Percentiles rank a stretch among this genome's conserved stretches.
Evolutionary conservation across 2,888 invertebrate genomes (phyloP).

Genomic region (Glomeris marginata): DNA sequence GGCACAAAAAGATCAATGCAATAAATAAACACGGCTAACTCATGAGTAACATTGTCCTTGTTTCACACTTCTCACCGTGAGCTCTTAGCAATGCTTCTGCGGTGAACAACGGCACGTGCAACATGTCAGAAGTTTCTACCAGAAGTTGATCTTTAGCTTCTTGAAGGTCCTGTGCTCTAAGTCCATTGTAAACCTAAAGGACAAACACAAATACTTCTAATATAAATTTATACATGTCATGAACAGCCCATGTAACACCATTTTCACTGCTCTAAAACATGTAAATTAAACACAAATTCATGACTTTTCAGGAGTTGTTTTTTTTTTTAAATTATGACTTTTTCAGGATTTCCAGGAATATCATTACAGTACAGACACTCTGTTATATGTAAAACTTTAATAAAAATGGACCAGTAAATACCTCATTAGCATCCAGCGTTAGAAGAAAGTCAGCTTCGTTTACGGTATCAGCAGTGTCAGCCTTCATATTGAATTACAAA

Average conservation of each 20-base stretch:
- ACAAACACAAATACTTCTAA: neutral
- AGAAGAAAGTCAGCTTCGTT: slow-evolving; percentile 34
- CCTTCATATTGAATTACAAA: slow-evolving; percentile 24
- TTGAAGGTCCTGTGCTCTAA: slow-evolving; percentile 49
- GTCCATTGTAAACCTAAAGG: slow-evolving; percentile 38
- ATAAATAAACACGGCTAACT: too few species aligned
- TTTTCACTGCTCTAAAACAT: too few species aligned
- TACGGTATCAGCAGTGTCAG: slow-evolving; percentile 31
- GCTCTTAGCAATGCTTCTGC: slow-evolving; percentile 50
- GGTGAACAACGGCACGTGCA: slow-evolving; percentile 50
- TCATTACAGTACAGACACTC: too few species aligned
- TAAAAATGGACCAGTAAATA: neutral
- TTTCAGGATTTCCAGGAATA: too few species aligned
- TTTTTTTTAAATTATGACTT: too few species aligned
- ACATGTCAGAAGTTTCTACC: slow-evolving; percentile 54
- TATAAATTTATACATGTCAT: too few species aligned
- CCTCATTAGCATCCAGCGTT: slow-evolving; percentile 14
- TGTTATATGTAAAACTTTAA: neutral
- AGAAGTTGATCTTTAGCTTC: slow-evolving; percentile 52
- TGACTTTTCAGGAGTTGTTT: too few species aligned
- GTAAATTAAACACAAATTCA: too few species aligned
- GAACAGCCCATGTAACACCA: too few species aligned
- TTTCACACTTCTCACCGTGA: slow-evolving; percentile 38
- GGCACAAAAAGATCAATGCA: slow-evolving; percentile 3
- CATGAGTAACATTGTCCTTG: too few species aligned